Conservation (phyloP, 1,140 invertebrate species). For the Lasaia peninsularis region DNA sequence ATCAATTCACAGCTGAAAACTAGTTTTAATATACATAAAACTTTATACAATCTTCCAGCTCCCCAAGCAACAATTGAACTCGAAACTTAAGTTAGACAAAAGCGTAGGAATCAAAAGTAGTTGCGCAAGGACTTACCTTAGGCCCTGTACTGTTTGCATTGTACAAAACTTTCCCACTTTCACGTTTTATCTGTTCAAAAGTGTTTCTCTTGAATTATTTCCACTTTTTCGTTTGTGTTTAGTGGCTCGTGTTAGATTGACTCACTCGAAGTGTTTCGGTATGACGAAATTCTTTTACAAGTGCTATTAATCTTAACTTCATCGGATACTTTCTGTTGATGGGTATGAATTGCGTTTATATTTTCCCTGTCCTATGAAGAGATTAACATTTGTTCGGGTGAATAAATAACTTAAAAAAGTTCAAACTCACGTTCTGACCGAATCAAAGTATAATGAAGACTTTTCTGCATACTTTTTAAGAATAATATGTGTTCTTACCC, state of each 20-base stretch:
- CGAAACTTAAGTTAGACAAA: constrained; percentile 68
- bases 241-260: constrained; percentile 49
- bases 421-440: too few relatives aligned
- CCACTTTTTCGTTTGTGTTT: constrained; percentile 46
- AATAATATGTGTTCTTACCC: too few relatives aligned
- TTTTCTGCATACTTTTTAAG: too few relatives aligned
- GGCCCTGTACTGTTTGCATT: constrained; percentile 58
- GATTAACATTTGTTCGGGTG: not conserved
- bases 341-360: constrained; percentile 1
- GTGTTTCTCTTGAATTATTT: constrained; percentile 69
- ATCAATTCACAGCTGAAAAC: not conserved
- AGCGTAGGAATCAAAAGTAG: constrained; percentile 68
- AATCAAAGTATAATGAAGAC: too few relatives aligned
- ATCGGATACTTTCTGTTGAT: constrained; percentile 3
- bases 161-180: constrained; percentile 68
- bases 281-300: constrained; percentile 40
- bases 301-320: constrained; percentile 36
- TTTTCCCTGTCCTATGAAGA: not conserved
- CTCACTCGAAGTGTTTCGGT: constrained; percentile 36
- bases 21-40: not conserved
- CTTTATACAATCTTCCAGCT: not conserved
- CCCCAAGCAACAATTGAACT: constrained; percentile 50
- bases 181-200: constrained; percentile 59
- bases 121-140: constrained; percentile 56
- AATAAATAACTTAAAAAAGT: not conserved